phyloP scores from a whole-genome alignment of 2,113 vertebrate genomes.

The Nettapus auritus region DNA sequence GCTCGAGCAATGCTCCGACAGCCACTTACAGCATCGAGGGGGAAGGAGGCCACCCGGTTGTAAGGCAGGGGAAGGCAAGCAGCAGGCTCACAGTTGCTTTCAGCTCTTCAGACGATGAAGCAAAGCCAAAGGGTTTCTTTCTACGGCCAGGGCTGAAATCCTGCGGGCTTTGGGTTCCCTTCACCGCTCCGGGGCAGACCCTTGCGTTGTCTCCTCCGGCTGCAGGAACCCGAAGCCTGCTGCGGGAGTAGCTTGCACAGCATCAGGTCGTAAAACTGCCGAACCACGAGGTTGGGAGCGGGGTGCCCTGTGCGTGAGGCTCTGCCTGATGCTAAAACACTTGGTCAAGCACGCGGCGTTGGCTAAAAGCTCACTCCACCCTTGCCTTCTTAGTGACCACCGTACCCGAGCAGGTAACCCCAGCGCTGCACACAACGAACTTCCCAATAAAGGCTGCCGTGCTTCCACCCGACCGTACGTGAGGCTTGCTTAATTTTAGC shows the following conservation, averaged over 20 bases:
- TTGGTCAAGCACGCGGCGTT: rapidly evolving
- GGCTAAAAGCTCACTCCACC: background rate
- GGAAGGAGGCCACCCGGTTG: background rate
- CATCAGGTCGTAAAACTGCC: rapidly evolving
- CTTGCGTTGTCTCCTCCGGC: background rate
- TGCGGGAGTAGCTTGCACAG: rapidly evolving
- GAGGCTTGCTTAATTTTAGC: background rate
- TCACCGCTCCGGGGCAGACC: rapidly evolving
- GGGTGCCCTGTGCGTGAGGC: background rate
- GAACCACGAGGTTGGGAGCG: background rate
- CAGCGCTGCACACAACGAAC: background rate
- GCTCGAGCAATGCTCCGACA: background rate
- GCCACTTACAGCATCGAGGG: rapidly evolving
- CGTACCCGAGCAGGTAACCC: background rate
- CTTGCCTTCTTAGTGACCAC: background rate
- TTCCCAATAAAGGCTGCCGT: background rate
- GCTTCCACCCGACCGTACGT: background rate
- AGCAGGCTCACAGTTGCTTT: rapidly evolving
- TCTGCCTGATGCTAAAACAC: rapidly evolving
- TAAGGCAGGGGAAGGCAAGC: background rate
- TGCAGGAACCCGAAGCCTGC: rapidly evolving
- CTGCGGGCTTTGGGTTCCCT: background rate
- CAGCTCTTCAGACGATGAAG: background rate
- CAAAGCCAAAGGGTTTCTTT: background rate
- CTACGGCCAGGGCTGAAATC: background rate